phyloP scores from a whole-genome alignment of 2,113 vertebrate genomes.

The Gymnobelideus leadbeateri region DNA sequence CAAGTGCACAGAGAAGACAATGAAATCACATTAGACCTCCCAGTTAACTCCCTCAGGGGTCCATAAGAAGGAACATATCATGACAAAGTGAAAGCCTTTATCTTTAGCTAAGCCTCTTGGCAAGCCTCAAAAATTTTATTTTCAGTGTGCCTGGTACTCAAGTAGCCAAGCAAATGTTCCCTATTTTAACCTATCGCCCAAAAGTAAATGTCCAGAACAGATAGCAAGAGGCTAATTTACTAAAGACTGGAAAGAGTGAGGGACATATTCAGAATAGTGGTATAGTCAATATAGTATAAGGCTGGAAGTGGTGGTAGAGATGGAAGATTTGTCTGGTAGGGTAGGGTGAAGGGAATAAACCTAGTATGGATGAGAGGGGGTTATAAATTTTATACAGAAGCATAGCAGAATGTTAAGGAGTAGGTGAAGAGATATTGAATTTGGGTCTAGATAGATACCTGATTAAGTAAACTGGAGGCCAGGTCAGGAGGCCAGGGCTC shows the following conservation, averaged over 20 bases:
- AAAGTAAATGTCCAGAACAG: background rate
- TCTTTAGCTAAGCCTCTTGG: background rate
- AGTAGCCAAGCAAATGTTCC: background rate
- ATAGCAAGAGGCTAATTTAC: constrained; percentile 7
- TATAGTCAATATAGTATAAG: background rate
- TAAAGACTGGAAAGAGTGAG: background rate
- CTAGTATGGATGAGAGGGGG: background rate
- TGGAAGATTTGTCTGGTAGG: background rate
- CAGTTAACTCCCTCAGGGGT: background rate
- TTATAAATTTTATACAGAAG: background rate
- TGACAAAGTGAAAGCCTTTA: background rate
- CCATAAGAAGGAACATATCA: background rate
- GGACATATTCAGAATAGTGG: background rate
- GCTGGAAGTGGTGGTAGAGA: background rate
- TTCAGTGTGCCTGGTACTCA: background rate
- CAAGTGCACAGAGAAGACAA: background rate
- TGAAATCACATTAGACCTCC: background rate
- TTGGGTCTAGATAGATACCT: background rate
- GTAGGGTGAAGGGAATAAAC: background rate
- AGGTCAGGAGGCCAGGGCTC: background rate
- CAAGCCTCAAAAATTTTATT: background rate
- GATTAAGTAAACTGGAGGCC: background rate
- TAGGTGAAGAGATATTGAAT: background rate
- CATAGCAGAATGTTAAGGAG: background rate
- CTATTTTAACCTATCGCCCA: background rate